phyloP scores from a whole-genome alignment of 2,888 invertebrate genomes.

The Drosophila emarginata region DNA sequence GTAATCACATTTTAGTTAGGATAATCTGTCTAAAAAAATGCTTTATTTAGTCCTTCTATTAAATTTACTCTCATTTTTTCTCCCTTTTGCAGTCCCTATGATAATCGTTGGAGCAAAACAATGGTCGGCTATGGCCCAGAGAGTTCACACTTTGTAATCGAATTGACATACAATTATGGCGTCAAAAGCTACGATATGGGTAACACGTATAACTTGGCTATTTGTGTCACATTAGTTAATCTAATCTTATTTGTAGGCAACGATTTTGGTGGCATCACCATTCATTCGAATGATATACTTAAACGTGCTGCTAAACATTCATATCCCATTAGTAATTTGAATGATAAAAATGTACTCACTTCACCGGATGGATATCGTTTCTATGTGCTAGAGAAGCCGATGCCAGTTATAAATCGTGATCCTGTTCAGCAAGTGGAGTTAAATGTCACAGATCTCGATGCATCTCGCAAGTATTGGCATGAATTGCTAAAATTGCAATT shows the following conservation, averaged over 20 bases:
- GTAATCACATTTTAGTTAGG: too few species aligned
- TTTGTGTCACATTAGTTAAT: neutral
- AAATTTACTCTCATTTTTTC: too few species aligned
- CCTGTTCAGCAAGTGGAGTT: conserved; percentile 91
- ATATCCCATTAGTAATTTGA: conserved; percentile 88
- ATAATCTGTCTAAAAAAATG: too few species aligned
- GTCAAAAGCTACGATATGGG: conserved; percentile 93
- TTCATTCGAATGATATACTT: conserved; percentile 90
- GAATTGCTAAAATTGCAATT: conserved; percentile 89
- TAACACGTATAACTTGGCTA: conserved; percentile 38
- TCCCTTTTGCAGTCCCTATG: conserved; percentile 96
- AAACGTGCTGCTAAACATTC: conserved; percentile 87
- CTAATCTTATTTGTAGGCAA: conserved; percentile 83
- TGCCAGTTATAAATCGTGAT: conserved; percentile 86
- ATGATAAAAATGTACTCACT: conserved; percentile 86
- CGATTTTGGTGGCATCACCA: conserved; percentile 93
- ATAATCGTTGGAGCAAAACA: conserved; percentile 99
- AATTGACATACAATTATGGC: conserved; percentile 98
- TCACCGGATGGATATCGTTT: conserved; percentile 98
- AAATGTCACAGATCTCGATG: conserved; percentile 89
- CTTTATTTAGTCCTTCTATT: too few species aligned
- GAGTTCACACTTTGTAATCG: conserved; percentile 96
- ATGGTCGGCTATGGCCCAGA: conserved; percentile 99
- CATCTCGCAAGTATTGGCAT: conserved; percentile 93
- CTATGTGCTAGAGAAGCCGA: conserved; percentile 88